Evolutionary conservation across 1,140 invertebrate genomes (phyloP), one percentile per base, ranked within the genome.

Genomic region (Sarcophaga peregrina): DNA sequence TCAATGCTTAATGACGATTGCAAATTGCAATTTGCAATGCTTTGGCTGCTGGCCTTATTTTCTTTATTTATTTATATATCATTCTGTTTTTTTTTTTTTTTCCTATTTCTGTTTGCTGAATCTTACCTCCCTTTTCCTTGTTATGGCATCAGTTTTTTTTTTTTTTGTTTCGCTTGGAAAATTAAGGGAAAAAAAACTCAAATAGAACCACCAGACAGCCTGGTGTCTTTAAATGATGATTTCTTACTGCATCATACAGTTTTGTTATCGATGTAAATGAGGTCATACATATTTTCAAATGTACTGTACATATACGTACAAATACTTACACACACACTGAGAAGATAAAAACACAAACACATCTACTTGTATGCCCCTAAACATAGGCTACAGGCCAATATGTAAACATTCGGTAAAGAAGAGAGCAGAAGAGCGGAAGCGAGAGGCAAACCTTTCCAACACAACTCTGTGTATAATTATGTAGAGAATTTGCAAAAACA

Each of bases 191-290:
- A 37, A 37, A 37, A 37, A 62, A 68, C 7, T 20, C n/a, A 68
- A 68, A 68, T 20, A 68, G 25, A 9, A 9, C n/a, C 62, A 68
- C 20, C 17, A 68, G 62, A 68, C 62, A 68, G 62, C 62, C 62
- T 68, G 62, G 62, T 68, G 62, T 68, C 62, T 68, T 68, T 20
- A 68, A 68, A 68, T 68, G n/a, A 68, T 68, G 17, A n/a, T n/a
- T 68, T 68, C 17, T 20, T 68, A 20, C 62, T 20, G 17, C 50
- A 52, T 52, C 17, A 68, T 68, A 68, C 62, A n/a, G 9, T 20
- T 58, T 17, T 1, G 62, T 8, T 68, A 5, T 68, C n/a, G 62
- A 68, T 17, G 62, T 68, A 68, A 68, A 68, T 68, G 62, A 68
- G 62, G 62, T 68, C 62, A 68, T 68, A 68, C 17, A 25, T 25